These are phyloP conservation scores for Oopsacas minuta DNA, from an alignment of 37 sponge, comb jelly and placozoan species.

Conservation along the genomic window DNA sequence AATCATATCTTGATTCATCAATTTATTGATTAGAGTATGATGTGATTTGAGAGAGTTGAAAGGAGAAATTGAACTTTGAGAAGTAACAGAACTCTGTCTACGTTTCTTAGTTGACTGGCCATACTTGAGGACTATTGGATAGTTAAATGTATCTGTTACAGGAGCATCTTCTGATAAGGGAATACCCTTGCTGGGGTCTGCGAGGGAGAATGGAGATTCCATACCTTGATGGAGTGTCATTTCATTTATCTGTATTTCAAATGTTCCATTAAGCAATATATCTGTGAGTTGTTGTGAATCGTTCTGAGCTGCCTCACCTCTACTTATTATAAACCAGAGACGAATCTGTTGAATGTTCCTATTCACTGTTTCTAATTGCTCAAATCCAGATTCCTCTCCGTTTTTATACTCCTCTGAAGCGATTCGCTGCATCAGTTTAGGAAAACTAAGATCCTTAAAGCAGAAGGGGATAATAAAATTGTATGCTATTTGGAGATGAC, in stretches of 20 bases:
- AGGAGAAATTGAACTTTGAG: not conserved
- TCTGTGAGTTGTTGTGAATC: not conserved
- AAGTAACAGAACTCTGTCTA: not conserved
- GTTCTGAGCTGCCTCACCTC: not conserved
- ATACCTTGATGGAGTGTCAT: not conserved
- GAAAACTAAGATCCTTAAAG: constrained; percentile 32
- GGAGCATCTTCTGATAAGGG: not conserved
- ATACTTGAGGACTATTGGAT: not conserved
- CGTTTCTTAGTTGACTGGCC: not conserved
- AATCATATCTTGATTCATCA: not conserved
- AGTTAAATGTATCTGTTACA: not conserved
- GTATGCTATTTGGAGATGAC: constrained; percentile 68
- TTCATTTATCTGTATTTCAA: not conserved
- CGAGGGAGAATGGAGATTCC: not conserved
- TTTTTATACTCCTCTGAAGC: not conserved
- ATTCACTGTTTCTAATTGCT: constrained; percentile 48
- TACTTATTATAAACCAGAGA: constrained; percentile 60
- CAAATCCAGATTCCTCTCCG: not conserved
- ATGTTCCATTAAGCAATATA: not conserved
- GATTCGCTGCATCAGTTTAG: constrained; percentile 39
- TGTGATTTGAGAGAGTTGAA: not conserved
- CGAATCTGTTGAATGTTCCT: constrained; percentile 58
- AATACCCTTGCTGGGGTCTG: not conserved
- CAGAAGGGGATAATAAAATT: constrained; percentile 53
- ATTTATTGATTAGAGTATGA: not conserved